Evolutionary conservation across 2,888 invertebrate genomes (phyloP).

Genomic region (Drosophila kokeensis): DNA sequence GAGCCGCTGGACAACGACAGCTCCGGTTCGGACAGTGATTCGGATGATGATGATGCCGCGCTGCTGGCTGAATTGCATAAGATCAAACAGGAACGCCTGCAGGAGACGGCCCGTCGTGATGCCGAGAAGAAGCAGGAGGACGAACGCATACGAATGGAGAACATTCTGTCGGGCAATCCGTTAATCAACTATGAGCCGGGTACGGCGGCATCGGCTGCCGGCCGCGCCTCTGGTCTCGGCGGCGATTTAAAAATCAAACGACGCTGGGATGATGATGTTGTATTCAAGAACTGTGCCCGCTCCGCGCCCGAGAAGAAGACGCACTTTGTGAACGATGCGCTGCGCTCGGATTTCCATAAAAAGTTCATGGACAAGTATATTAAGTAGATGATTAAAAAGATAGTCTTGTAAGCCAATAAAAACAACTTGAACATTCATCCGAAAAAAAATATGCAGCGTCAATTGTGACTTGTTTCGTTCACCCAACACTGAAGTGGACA

Average conservation of each 20-base stretch:
- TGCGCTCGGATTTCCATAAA: slow-evolving; percentile 99
- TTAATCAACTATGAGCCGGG: slow-evolving; percentile 91
- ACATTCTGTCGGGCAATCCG: slow-evolving; percentile 98
- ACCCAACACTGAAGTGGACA: not conserved
- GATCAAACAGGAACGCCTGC: slow-evolving; percentile 97
- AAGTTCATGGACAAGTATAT: slow-evolving; percentile 99
- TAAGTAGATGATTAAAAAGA: slow-evolving; percentile 88
- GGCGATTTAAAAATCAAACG: slow-evolving; percentile 89
- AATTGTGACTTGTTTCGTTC: not conserved
- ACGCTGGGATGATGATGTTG: slow-evolving; percentile 99
- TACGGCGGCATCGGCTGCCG: slow-evolving; percentile 85
- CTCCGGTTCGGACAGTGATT: slow-evolving; percentile 87
- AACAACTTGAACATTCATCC: slow-evolving; percentile 3
- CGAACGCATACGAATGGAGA: slow-evolving; percentile 98
- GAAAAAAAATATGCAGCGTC: not conserved
- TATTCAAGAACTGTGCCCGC: slow-evolving; percentile 99
- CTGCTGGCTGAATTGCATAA: slow-evolving; percentile 96
- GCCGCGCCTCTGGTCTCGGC: slow-evolving; percentile 77
- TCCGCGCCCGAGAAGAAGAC: slow-evolving; percentile 97
- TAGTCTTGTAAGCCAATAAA: slow-evolving; percentile 1
- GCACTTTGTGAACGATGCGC: slow-evolving; percentile 98
- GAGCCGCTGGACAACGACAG: slow-evolving; percentile 96
- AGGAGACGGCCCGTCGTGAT: slow-evolving; percentile 96
- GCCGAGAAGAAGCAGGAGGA: slow-evolving; percentile 96
- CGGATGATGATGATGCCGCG: slow-evolving; percentile 94